Percentiles rank a stretch among this genome's conserved stretches.
Evolutionary conservation across 2,797 vertebrate genomes (phyloP).

Genomic region (Todus mexicanus): DNA sequence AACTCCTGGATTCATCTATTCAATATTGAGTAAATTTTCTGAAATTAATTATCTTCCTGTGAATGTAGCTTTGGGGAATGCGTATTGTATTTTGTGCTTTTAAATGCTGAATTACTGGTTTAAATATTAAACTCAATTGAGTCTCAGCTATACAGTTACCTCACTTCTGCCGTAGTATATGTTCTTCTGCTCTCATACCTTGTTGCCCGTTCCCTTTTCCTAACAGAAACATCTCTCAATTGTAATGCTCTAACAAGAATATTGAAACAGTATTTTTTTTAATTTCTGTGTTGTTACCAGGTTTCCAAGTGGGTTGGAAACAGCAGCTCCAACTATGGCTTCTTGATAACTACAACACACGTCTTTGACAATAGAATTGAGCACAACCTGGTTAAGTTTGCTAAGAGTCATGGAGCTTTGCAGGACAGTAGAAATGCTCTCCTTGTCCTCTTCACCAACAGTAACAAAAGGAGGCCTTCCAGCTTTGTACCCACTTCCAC

Average conservation of each 20-base stretch:
- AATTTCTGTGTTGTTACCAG: constrained; percentile 33
- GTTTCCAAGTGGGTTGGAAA: constrained; percentile 80
- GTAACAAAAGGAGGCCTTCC: constrained; percentile 38
- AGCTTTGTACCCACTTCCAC: neutral
- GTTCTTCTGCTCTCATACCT: neutral
- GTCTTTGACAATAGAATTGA: constrained; percentile 64
- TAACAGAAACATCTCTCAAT: neutral
- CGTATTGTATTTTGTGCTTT: neutral
- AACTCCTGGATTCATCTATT: neutral
- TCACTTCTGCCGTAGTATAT: neutral
- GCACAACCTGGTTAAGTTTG: constrained; percentile 29
- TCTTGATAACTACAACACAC: constrained; percentile 73
- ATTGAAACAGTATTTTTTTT: neutral
- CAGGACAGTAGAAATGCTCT: constrained; percentile 70
- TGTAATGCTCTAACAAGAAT: neutral
- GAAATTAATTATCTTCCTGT: constrained; percentile 8
- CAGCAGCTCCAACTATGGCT: constrained; percentile 70
- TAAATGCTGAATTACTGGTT: neutral
- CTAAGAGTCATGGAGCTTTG: neutral
- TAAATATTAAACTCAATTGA: neutral
- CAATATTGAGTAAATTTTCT: neutral
- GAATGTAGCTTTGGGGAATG: neutral
- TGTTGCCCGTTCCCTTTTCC: neutral
- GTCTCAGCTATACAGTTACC: neutral
- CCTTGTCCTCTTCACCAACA: constrained; percentile 84